Conservation (phyloP, 2,797 vertebrate genomes). For the Gymnodraco acuticeps region DNA sequence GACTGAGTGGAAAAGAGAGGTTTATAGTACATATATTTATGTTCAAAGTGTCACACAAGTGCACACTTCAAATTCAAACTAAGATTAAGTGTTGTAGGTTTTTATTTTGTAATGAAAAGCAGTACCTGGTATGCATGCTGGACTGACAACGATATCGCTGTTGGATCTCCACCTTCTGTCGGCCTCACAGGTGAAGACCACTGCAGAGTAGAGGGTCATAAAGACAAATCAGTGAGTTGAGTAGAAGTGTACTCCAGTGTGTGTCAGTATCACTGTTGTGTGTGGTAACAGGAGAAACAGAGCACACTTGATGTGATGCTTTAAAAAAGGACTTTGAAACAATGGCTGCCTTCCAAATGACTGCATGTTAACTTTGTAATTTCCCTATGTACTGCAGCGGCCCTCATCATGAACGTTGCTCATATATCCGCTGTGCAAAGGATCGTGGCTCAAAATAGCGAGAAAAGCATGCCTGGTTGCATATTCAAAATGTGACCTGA, state of each 20-base stretch:
- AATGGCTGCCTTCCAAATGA: no score
- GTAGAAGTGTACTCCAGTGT: neutral
- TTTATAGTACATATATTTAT: no score
- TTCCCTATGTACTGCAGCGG: no score
- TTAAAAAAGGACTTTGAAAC: neutral
- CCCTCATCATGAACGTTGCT: no score
- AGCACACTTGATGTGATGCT: neutral
- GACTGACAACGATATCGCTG: slow-evolving; percentile 33
- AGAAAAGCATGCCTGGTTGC: no score
- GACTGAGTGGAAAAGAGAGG: slow-evolving; percentile 54
- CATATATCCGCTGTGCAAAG: no score
- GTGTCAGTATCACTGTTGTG: slow-evolving; percentile 7
- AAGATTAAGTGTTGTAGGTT: neutral
- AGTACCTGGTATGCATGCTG: slow-evolving; percentile 78
- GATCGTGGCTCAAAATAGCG: no score
- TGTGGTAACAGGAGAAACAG: neutral
- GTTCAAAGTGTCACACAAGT: neutral
- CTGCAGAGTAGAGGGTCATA: slow-evolving; percentile 46
- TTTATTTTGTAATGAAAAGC: neutral
- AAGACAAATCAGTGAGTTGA: neutral
- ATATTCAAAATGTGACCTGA: no score
- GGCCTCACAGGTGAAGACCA: slow-evolving; percentile 71
- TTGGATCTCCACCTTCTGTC: slow-evolving; percentile 77
- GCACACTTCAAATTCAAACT: neutral
- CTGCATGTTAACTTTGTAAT: no score